These are phyloP conservation scores for Teleogryllus oceanicus DNA, from an alignment of 2,888 invertebrate species.

Conservation along the genomic window DNA sequence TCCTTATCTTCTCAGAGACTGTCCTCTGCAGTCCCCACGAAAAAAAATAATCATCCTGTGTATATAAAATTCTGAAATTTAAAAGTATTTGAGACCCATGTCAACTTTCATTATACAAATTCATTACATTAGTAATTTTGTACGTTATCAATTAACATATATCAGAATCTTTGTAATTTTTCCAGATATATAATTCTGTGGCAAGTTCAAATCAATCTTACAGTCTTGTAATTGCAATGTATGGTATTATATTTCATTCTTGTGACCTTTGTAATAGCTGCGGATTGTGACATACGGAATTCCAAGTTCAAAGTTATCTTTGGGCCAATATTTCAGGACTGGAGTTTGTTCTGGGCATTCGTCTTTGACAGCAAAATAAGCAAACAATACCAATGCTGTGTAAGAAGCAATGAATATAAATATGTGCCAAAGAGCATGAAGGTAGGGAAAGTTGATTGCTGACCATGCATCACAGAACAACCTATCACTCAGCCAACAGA, in stretches of 20 bases:
- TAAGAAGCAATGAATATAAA: constrained; percentile 77
- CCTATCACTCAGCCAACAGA: constrained; percentile 75
- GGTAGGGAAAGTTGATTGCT: constrained; percentile 72
- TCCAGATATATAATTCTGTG: not conserved
- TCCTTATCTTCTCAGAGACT: too few relatives aligned
- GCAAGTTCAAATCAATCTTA: not conserved
- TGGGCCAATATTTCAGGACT: constrained; percentile 71
- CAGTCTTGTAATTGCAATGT: not conserved
- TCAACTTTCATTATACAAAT: not conserved
- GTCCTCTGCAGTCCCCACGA: too few relatives aligned
- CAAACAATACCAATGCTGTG: constrained; percentile 71
- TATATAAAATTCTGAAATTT: too few relatives aligned
- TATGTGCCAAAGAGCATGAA: constrained; percentile 80
- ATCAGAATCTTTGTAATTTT: not conserved
- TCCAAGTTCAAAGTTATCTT: constrained; percentile 71
- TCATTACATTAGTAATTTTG: not conserved
- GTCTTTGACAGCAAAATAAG: constrained; percentile 71
- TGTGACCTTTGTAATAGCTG: constrained; percentile 33
- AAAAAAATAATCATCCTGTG: too few relatives aligned
- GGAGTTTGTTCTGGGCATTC: constrained; percentile 69
- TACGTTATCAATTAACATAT: not conserved
- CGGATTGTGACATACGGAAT: constrained; percentile 67
- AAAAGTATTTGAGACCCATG: too few relatives aligned
- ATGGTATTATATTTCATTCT: constrained; percentile 30
- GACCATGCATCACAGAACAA: constrained; percentile 77